A percentile compares a stretch with the other conserved stretches of the same genome.
phyloP scores from a whole-genome alignment of 2,888 invertebrate genomes.

The Seira musarum region DNA sequence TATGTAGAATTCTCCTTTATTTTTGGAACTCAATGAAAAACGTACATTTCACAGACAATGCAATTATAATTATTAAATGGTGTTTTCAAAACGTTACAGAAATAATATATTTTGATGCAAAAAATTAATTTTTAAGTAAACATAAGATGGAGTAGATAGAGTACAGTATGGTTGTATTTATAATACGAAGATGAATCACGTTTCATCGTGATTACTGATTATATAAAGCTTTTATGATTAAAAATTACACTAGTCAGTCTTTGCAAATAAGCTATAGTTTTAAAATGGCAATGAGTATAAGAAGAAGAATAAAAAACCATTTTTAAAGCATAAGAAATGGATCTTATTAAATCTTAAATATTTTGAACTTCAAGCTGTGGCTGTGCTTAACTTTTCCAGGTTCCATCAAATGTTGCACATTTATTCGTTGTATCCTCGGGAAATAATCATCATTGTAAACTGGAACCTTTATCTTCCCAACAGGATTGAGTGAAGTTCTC shows the following conservation, averaged over 20 bases:
- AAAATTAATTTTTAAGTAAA: slow-evolving; percentile 20
- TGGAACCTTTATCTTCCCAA: slow-evolving; percentile 22
- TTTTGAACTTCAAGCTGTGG: slow-evolving; percentile 3
- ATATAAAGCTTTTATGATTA: slow-evolving; percentile 1
- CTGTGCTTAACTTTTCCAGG: neutral
- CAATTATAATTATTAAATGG: no score
- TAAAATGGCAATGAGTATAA: neutral
- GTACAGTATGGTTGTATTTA: no score
- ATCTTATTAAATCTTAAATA: neutral
- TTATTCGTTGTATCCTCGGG: slow-evolving; percentile 28
- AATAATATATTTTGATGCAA: neutral
- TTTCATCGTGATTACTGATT: no score
- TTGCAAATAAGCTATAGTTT: neutral
- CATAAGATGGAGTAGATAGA: no score
- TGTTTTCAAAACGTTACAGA: no score
- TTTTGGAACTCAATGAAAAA: no score
- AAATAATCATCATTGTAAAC: slow-evolving; percentile 47
- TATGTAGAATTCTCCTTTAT: no score
- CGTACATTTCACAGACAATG: no score
- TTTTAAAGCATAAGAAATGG: slow-evolving; percentile 1
- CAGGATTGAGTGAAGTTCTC: neutral
- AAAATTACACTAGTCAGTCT: slow-evolving; percentile 8
- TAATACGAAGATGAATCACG: no score
- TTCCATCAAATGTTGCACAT: neutral
- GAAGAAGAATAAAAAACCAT: neutral